Base-by-base conservation (phyloP, 1,140 invertebrate genomes). In the Pseudoatta argentina region DNA sequence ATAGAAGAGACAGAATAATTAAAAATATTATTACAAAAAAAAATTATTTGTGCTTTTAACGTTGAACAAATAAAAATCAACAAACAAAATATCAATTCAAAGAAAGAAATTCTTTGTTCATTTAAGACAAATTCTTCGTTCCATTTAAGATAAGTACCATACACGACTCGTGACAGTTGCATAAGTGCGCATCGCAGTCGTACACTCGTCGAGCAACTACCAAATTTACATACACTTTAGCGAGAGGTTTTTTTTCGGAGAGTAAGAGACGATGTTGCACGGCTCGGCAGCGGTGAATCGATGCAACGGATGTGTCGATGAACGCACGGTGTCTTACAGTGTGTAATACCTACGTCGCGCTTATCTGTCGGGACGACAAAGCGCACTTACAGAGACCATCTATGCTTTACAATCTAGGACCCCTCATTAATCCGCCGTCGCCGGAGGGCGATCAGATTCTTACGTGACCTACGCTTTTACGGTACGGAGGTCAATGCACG, bases 331-430 rank as follows among this genome's bases (percentile, higher is more conserved):
- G 63, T 76, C 61, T 66, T 77, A 85, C 51, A 66, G n/a, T 48
- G 10, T 85, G 73, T 85, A 81, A 57, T 57, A 85, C 72, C 30
- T 44, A 55, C 44, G 44, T 27, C 34, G 71, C 51, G 27, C 79
- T 87, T 87, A 87, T 87, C 86, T 87, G 39, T 55, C 81, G 63
- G 44, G 78, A 85, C 86, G 86, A 76, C 86, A 87, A 87, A 87
- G 86, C 59, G 86, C 86, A 87, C 79, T 87, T 85, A 87, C 78
- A 73, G 69, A 63, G 86, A 87, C 86, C 86, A 87, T 79, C 79
- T 75, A 87, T 87, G 86, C 86, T 87, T 87, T 75, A 87, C 86
- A 75, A 85, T 87, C 86, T 85, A 67, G 61, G 39, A 71, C 57
- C 79, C n/a, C 86, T 87, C 86, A 79, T 87, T 87, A 87, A 87